Evolutionary conservation across 2,888 invertebrate genomes (phyloP).

Genomic region (Phymatocera aterrima): DNA sequence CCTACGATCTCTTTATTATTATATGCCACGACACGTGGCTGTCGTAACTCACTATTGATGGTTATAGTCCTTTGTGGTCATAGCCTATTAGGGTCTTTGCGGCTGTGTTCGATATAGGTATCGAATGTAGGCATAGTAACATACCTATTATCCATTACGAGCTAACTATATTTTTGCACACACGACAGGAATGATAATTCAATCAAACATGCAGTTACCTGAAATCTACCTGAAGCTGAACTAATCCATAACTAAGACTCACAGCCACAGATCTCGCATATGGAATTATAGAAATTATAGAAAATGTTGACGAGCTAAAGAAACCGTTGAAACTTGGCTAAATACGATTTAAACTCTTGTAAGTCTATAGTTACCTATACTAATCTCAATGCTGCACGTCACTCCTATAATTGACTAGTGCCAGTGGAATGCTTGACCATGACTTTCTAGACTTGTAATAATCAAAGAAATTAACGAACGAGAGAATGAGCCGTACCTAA

Average conservation of each 20-base stretch:
- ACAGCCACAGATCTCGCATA: too few species aligned
- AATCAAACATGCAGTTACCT: too few species aligned
- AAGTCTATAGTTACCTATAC: not conserved
- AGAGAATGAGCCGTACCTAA: not conserved
- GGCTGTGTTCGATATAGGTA: slow-evolving; percentile 57
- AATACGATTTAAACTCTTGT: not conserved
- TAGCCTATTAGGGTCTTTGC: slow-evolving; percentile 65
- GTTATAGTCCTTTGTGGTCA: slow-evolving; percentile 67
- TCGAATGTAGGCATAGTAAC: slow-evolving; percentile 61
- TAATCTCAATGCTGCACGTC: not conserved
- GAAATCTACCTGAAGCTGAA: not conserved
- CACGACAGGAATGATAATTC: not conserved
- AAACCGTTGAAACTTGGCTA: not conserved
- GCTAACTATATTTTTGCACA: slow-evolving; percentile 23
- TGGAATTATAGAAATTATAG: too few species aligned
- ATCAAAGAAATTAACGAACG: not conserved
- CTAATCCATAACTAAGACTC: too few species aligned
- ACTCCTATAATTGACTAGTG: not conserved
- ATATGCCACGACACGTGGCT: slow-evolving; percentile 64
- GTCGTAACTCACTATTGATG: slow-evolving; percentile 69
- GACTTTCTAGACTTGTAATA: not conserved
- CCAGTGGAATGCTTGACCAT: not conserved
- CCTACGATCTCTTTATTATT: slow-evolving; percentile 65
- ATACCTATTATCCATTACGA: slow-evolving; percentile 52
- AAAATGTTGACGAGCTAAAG: too few species aligned